Percentiles rank a stretch among this genome's conserved stretches.
phyloP scores from a whole-genome alignment of 2,113 vertebrate genomes.

The Ceratotherium simum region DNA sequence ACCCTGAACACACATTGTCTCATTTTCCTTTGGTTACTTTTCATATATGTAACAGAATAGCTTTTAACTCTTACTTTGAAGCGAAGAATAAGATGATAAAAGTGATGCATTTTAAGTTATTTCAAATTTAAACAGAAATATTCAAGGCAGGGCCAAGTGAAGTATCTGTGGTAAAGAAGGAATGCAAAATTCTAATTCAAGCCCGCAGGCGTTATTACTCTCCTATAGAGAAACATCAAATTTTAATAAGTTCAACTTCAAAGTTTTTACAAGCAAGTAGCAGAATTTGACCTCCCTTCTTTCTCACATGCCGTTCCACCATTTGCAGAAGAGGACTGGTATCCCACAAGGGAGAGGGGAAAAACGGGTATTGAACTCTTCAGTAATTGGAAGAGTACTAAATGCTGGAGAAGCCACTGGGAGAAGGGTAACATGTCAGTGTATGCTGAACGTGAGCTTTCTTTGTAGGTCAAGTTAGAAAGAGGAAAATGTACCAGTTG shows the following conservation, averaged over 20 bases:
- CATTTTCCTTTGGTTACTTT: not conserved
- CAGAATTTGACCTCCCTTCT: not conserved
- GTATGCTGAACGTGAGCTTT: conserved; percentile 53
- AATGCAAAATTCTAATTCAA: not conserved
- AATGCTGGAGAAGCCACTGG: conserved; percentile 62
- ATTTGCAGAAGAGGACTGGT: not conserved
- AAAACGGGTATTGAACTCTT: not conserved
- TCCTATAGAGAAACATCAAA: not conserved
- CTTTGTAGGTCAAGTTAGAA: conserved; percentile 65
- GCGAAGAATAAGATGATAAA: not conserved
- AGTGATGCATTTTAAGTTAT: not conserved
- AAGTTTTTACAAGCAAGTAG: not conserved
- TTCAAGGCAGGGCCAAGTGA: not conserved
- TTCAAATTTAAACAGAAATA: conserved; percentile 51
- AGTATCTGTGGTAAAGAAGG: not conserved
- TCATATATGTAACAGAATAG: not conserved
- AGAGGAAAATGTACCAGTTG: conserved; percentile 72
- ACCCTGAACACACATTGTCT: not conserved
- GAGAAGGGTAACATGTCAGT: conserved; percentile 60
- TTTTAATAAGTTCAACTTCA: not conserved
- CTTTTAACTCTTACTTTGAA: not conserved
- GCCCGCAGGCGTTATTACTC: not conserved
- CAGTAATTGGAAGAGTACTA: not conserved
- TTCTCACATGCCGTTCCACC: not conserved
- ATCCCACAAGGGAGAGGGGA: not conserved